Conservation (phyloP, 2,113 vertebrate genomes). For the Poeciliopsis retropinna region DNA sequence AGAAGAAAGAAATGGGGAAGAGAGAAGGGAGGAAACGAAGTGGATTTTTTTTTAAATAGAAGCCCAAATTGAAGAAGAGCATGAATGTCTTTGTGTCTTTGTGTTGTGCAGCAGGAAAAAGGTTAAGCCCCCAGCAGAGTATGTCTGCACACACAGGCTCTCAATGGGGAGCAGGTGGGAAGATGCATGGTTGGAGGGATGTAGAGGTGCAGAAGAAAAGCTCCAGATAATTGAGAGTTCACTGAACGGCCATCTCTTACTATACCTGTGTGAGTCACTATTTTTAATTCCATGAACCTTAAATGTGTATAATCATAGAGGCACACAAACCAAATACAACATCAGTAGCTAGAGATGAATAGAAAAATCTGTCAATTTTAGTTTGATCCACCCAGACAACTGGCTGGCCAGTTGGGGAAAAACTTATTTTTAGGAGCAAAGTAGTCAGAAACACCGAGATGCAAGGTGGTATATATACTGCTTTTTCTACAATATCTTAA, state of each 20-base stretch:
- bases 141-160: conserved; percentile 59
- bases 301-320: not conserved
- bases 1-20: conserved; percentile 32
- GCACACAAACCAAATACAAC: not conserved
- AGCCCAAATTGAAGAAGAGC: conserved; percentile 65
- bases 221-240: conserved; percentile 68
- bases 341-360: not conserved
- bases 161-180: conserved; percentile 67
- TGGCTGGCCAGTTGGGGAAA: not conserved
- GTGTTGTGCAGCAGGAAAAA: conserved; percentile 62
- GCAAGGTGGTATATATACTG: not conserved
- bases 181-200: conserved; percentile 48
- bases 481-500: too few relatives aligned
- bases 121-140: conserved; percentile 73
- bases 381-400: not conserved
- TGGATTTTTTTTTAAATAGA: conserved; percentile 62
- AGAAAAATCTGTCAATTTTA: not conserved
- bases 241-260: conserved; percentile 51
- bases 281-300: conserved; percentile 21
- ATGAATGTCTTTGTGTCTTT: conserved; percentile 52
- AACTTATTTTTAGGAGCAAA: not conserved
- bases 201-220: conserved; percentile 47
- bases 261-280: not conserved
- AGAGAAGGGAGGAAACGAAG: conserved; percentile 36
- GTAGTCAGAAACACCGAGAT: not conserved